phyloP scores from a whole-genome alignment of 1,140 invertebrate species.

The Scaptomyza hsui region DNA sequence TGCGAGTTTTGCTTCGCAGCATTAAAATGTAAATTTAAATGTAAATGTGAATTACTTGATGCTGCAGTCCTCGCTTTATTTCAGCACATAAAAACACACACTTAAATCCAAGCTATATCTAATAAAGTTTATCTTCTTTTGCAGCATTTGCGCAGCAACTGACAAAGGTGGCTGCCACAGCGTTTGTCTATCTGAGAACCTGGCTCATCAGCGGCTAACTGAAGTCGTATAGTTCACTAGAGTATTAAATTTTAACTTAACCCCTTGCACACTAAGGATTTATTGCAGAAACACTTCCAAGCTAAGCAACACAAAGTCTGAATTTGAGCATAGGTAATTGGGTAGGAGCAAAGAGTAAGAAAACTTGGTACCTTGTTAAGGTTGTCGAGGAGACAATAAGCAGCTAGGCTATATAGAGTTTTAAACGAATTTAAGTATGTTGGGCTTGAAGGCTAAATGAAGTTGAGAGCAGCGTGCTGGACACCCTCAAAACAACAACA shows the following conservation, averaged over 20 bases:
- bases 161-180: constrained; percentile 52
- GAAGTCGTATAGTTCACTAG: neutral
- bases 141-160: constrained; percentile 68
- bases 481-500: constrained; percentile 48
- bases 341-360: constrained; percentile 33
- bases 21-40: constrained; percentile 60
- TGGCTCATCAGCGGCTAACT: constrained; percentile 71
- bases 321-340: constrained; percentile 33
- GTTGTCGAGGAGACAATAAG: constrained; percentile 37
- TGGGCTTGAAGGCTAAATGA: constrained; percentile 13
- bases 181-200: constrained; percentile 67
- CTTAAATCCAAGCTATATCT: constrained; percentile 50
- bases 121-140: constrained; percentile 71
- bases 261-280: constrained; percentile 18
- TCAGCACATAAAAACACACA: constrained; percentile 56
- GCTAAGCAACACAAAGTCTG: constrained; percentile 70
- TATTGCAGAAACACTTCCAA: constrained; percentile 33
- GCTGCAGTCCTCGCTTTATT: constrained; percentile 64
- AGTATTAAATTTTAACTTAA: constrained; percentile 11
- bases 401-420: constrained; percentile 31
- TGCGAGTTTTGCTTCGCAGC: constrained; percentile 1
- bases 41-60: constrained; percentile 68
- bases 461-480: constrained; percentile 58
- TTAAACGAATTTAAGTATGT: constrained; percentile 54
- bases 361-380: constrained; percentile 22